Percentiles rank a stretch among this genome's conserved stretches.
Conservation (phyloP, 2,888 invertebrate genomes). For the Saturnia pavonia region DNA sequence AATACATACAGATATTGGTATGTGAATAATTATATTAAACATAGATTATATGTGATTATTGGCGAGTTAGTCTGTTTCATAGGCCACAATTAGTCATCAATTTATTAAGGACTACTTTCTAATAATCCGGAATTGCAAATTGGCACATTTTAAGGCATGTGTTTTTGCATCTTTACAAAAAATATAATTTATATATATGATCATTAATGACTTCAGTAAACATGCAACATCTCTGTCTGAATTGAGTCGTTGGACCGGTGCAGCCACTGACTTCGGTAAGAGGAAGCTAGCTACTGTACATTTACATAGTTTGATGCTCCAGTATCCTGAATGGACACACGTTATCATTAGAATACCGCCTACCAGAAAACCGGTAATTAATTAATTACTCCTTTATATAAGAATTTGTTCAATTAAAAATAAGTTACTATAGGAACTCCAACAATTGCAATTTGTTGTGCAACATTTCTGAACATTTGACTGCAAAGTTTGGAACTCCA, state of each 20-base stretch:
- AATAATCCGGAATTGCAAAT: too few relatives aligned
- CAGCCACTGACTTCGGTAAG: constrained; percentile 57
- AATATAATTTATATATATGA: not conserved
- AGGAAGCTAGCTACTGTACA: constrained; percentile 81
- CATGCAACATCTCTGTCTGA: constrained; percentile 62
- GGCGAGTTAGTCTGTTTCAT: not conserved
- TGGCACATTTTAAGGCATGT: too few relatives aligned
- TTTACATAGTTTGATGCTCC: constrained; percentile 81
- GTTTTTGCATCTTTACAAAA: too few relatives aligned
- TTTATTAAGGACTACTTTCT: too few relatives aligned
- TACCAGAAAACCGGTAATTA: constrained; percentile 80
- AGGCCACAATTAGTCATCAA: too few relatives aligned
- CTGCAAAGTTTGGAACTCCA: too few relatives aligned
- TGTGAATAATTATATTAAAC: constrained; percentile 33
- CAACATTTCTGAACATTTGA: too few relatives aligned
- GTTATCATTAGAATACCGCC: constrained; percentile 86
- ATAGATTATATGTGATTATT: not conserved
- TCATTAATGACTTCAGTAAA: constrained; percentile 46
- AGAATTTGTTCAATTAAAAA: not conserved
- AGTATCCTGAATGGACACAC: constrained; percentile 84
- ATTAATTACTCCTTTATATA: not conserved
- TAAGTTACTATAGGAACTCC: not conserved
- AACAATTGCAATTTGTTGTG: too few relatives aligned
- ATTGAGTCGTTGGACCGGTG: constrained; percentile 65
- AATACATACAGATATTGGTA: constrained; percentile 84